Conservation (phyloP, 2,797 vertebrate genomes). For the Babyrousa celebensis region DNA sequence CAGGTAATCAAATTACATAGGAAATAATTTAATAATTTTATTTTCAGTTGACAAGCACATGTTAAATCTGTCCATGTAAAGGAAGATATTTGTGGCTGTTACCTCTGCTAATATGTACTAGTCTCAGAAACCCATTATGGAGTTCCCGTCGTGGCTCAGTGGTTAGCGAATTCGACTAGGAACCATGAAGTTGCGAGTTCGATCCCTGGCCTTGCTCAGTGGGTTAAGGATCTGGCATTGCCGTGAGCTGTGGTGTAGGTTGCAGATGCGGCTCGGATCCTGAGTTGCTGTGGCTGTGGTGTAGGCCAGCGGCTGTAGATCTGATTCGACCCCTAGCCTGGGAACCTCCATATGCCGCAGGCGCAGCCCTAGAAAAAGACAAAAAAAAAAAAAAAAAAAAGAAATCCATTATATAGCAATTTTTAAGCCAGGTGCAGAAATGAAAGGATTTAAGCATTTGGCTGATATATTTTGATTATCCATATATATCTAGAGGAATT, state of each 20-base stretch:
- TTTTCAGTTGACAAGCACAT: slow-evolving; percentile 67
- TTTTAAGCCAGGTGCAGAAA: slow-evolving; percentile 33
- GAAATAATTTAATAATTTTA: slow-evolving; percentile 68
- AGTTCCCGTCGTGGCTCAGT: too few species aligned
- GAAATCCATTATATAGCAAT: slow-evolving; percentile 16
- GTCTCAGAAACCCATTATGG: slow-evolving; percentile 48
- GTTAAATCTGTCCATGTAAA: not conserved
- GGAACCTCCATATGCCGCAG: too few species aligned
- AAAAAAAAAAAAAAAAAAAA: not conserved
- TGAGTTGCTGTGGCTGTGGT: too few species aligned
- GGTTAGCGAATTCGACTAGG: too few species aligned
- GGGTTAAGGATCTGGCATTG: too few species aligned
- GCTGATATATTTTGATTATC: not conserved
- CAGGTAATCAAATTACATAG: slow-evolving; percentile 44
- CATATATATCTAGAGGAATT: not conserved
- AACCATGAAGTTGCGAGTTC: too few species aligned
- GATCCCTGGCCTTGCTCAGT: too few species aligned
- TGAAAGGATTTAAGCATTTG: not conserved
- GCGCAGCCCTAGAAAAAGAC: too few species aligned
- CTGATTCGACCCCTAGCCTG: too few species aligned
- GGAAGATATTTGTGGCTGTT: slow-evolving; percentile 35
- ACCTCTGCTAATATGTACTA: not conserved
- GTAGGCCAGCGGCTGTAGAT: too few species aligned
- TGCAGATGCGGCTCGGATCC: too few species aligned
- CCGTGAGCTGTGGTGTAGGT: too few species aligned